Evolutionary conservation across 2,113 vertebrate species (phyloP).

Genomic region (Nothobranchius kuhntae): DNA sequence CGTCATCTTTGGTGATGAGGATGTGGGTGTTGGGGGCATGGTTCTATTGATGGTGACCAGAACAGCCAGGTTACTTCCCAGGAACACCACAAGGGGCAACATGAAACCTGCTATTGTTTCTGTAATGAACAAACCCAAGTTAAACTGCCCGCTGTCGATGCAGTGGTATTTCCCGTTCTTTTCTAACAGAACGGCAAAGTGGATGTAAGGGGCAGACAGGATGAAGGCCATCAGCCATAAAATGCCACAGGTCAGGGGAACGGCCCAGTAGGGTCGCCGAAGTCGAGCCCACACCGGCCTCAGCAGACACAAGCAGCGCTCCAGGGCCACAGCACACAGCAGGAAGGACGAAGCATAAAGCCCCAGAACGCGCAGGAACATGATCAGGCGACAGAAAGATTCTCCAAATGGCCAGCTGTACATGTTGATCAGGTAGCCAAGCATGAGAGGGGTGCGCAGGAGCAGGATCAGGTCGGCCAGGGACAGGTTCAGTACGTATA

Average conservation of each 20-base stretch:
- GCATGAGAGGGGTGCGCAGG: conserved; percentile 73
- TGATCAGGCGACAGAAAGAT: conserved; percentile 55
- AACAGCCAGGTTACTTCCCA: conserved; percentile 76
- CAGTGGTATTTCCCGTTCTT: not conserved
- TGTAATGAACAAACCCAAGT: conserved; percentile 54
- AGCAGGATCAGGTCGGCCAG: conserved; percentile 78
- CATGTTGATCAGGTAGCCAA: conserved; percentile 66
- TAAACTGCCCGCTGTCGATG: not conserved
- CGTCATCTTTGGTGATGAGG: conserved; percentile 22
- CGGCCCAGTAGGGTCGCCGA: conserved; percentile 73
- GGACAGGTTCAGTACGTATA: conserved; percentile 80
- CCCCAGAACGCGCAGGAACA: conserved; percentile 77
- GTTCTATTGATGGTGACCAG: conserved; percentile 53
- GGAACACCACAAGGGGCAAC: conserved; percentile 76
- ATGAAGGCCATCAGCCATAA: conserved; percentile 67
- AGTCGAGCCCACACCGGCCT: conserved; percentile 77
- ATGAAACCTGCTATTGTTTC: conserved; percentile 77
- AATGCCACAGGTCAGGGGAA: conserved; percentile 67
- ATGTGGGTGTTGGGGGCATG: conserved; percentile 28
- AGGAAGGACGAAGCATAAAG: conserved; percentile 77
- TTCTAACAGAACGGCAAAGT: not conserved
- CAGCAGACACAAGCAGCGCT: conserved; percentile 80
- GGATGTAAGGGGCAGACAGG: conserved; percentile 73
- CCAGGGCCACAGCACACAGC: conserved; percentile 78
- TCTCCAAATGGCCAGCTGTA: conserved; percentile 73